Evolutionary conservation across 2,113 vertebrate species (phyloP).

Genomic region (Pelobates fuscus): DNA sequence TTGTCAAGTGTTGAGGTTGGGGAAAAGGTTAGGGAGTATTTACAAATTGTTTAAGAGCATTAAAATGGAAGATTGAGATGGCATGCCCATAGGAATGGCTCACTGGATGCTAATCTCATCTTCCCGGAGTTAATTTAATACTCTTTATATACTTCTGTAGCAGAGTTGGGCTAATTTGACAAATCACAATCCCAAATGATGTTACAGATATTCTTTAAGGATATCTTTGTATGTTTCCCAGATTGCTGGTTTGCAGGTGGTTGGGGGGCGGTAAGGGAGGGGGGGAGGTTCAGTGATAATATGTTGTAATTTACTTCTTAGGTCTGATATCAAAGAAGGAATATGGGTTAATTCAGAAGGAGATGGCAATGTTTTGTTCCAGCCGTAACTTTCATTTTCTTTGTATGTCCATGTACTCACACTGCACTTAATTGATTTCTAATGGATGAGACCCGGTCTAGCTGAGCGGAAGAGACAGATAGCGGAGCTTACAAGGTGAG

Average conservation of each 20-base stretch:
- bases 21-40: not conserved
- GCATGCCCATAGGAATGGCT: slow-evolving; percentile 9
- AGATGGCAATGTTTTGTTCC: slow-evolving; percentile 32
- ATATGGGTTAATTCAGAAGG: slow-evolving; percentile 31
- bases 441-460: slow-evolving; percentile 41
- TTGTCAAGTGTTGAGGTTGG: no score
- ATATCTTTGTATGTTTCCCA: not conserved
- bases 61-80: not conserved
- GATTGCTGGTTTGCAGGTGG: not conserved
- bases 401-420: slow-evolving; percentile 8
- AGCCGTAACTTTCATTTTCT: slow-evolving; percentile 17
- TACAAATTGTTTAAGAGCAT: not conserved
- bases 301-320: slow-evolving; percentile 1
- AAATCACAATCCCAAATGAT: slow-evolving; percentile 20
- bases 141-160: slow-evolving; percentile 1
- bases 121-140: slow-evolving; percentile 30
- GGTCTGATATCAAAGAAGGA: slow-evolving; percentile 17
- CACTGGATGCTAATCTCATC: slow-evolving; percentile 34
- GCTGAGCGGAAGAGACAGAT: slow-evolving; percentile 47
- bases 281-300: no score
- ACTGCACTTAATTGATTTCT: slow-evolving; percentile 48
- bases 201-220: slow-evolving; percentile 9
- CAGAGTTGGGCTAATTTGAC: slow-evolving; percentile 23
- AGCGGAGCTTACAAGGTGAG: slow-evolving; percentile 45
- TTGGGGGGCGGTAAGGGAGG: not conserved